Conservation (phyloP, 2,113 vertebrate genomes). For the Rousettus leschenaultii region DNA sequence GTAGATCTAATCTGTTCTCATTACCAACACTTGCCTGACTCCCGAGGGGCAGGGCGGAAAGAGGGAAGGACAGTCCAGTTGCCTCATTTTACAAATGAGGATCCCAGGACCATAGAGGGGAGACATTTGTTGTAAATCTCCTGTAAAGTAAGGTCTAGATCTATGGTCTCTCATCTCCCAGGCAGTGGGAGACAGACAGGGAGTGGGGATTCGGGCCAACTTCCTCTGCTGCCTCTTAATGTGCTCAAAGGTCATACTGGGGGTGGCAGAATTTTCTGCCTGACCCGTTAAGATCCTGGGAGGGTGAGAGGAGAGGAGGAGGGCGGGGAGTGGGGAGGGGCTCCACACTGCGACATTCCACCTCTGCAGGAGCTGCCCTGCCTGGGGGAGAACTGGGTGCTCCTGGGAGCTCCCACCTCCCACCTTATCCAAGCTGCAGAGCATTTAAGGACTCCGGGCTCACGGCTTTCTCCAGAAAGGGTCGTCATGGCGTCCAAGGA, state of each 20-base stretch:
- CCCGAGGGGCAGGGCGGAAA: neutral
- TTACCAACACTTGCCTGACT: neutral
- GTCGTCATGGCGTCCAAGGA: neutral
- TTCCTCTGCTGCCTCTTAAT: neutral
- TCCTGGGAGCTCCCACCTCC: neutral
- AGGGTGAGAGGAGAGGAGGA: neutral
- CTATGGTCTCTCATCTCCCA: neutral
- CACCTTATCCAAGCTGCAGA: neutral
- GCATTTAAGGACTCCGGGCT: neutral
- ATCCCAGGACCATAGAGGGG: neutral
- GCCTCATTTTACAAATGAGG: neutral
- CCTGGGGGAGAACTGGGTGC: neutral
- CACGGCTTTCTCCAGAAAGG: rapidly evolving
- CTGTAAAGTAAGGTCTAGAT: neutral
- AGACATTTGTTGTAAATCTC: neutral
- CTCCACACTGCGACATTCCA: neutral
- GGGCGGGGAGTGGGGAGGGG: neutral
- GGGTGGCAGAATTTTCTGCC: slow-evolving; percentile 44
- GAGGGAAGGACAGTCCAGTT: neutral
- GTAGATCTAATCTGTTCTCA: neutral
- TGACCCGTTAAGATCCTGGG: neutral
- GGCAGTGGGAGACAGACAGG: neutral
- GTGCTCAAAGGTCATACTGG: slow-evolving; percentile 54
- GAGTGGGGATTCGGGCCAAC: neutral
- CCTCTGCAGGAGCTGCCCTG: neutral